phyloP scores from a whole-genome alignment of 2,113 vertebrate genomes.

The Talpa occidentalis region DNA sequence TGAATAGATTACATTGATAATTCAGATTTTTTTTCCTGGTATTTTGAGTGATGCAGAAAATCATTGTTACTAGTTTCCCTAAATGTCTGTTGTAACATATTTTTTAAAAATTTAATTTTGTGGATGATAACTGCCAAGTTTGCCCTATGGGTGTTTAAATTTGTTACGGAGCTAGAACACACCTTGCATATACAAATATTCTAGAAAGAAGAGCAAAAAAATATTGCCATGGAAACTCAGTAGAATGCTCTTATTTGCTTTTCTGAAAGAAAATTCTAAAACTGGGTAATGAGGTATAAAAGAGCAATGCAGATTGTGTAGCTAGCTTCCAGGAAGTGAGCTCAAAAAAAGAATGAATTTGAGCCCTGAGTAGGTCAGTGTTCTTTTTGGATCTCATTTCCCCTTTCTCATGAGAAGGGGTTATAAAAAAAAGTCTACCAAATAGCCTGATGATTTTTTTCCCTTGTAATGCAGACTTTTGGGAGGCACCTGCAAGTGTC shows the following conservation, averaged over 20 bases:
- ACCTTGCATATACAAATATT: slow-evolving; percentile 41
- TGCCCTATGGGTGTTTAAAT: background rate
- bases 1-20: background rate
- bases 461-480: background rate
- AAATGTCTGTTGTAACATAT: background rate
- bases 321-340: slow-evolving; percentile 53
- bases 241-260: slow-evolving; percentile 25
- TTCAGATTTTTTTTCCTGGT: background rate
- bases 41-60: background rate
- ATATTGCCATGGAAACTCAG: slow-evolving; percentile 45
- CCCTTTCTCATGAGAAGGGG: slow-evolving; percentile 24
- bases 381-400: slow-evolving; percentile 29
- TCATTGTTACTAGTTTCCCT: background rate
- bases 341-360: slow-evolving; percentile 6
- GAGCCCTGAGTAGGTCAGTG: background rate
- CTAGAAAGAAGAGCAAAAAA: slow-evolving; percentile 45
- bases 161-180: background rate
- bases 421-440: slow-evolving; percentile 53
- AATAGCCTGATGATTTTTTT: slow-evolving; percentile 22
- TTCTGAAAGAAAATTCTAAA: slow-evolving; percentile 56
- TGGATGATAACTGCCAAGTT: background rate
- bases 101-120: background rate
- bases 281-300: background rate
- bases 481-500: background rate
- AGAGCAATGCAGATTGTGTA: slow-evolving; percentile 31